Conservation (phyloP, 2,888 invertebrate genomes). For the Syrphus vitripennis region DNA sequence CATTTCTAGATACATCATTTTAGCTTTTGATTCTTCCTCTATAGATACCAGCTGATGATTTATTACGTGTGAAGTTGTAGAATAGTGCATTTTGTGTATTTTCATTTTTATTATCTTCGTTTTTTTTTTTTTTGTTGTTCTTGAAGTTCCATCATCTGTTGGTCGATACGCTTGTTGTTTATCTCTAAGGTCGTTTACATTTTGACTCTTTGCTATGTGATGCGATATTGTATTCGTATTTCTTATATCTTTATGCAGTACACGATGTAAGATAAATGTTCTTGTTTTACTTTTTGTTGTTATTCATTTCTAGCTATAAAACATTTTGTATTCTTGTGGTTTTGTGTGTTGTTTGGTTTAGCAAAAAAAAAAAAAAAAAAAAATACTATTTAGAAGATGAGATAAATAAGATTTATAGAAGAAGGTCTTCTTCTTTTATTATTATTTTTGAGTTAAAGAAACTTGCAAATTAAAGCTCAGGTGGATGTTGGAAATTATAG, state of each 20-base stretch:
- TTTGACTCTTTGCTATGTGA: slow-evolving; percentile 35
- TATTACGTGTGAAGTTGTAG: slow-evolving; percentile 59
- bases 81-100: slow-evolving; percentile 19
- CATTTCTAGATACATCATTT: background rate
- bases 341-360: background rate
- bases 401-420: background rate
- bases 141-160: slow-evolving; percentile 55
- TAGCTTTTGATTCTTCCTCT: slow-evolving; percentile 3
- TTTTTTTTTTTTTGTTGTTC: background rate
- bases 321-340: background rate
- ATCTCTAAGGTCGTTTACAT: slow-evolving; percentile 70
- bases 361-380: background rate
- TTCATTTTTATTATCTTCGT: slow-evolving; percentile 26
- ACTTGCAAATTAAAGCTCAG: slow-evolving; percentile 11
- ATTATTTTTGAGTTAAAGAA: slow-evolving; percentile 4
- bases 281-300: slow-evolving; percentile 13
- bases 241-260: slow-evolving; percentile 34
- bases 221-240: slow-evolving; percentile 5
- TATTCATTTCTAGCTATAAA: background rate
- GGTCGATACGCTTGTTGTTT: slow-evolving; percentile 49
- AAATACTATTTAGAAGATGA: background rate
- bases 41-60: slow-evolving; percentile 57
- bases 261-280: slow-evolving; percentile 40
- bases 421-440: slow-evolving; percentile 15
- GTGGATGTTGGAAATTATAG: slow-evolving; percentile 4